These are phyloP conservation scores for Hydrolagus affinis DNA, from an alignment of 2,113 vertebrate species.

Conservation along the genomic window DNA sequence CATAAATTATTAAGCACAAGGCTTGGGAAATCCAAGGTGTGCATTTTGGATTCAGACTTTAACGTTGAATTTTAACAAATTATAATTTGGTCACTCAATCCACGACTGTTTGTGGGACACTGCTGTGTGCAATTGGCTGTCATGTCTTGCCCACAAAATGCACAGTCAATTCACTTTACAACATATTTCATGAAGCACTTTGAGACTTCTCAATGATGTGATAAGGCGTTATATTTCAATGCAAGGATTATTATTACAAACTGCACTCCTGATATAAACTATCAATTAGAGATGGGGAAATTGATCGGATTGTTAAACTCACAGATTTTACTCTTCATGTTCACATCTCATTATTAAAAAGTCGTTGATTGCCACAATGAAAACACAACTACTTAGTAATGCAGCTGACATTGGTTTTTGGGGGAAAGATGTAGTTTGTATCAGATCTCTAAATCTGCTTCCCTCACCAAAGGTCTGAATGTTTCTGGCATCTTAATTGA, in stretches of 20 bases:
- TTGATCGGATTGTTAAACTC: neutral
- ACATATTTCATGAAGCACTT: too few species aligned
- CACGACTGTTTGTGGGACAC: too few species aligned
- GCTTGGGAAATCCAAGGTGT: too few species aligned
- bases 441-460: neutral
- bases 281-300: neutral
- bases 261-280: neutral
- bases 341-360: neutral
- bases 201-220: too few species aligned
- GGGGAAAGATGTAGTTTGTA: neutral
- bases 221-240: too few species aligned
- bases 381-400: neutral
- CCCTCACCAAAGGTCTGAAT: neutral
- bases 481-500: constrained; percentile 9
- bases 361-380: neutral
- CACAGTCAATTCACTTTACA: too few species aligned
- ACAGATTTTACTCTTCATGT: neutral
- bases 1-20: too few species aligned
- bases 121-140: too few species aligned
- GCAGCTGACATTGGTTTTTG: neutral
- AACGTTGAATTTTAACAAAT: neutral
- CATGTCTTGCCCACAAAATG: too few species aligned
- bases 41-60: neutral
- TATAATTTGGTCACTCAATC: too few species aligned
- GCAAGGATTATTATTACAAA: neutral